Base-by-base conservation (phyloP, 2,797 vertebrate genomes). In the Galagoides demidoff region DNA sequence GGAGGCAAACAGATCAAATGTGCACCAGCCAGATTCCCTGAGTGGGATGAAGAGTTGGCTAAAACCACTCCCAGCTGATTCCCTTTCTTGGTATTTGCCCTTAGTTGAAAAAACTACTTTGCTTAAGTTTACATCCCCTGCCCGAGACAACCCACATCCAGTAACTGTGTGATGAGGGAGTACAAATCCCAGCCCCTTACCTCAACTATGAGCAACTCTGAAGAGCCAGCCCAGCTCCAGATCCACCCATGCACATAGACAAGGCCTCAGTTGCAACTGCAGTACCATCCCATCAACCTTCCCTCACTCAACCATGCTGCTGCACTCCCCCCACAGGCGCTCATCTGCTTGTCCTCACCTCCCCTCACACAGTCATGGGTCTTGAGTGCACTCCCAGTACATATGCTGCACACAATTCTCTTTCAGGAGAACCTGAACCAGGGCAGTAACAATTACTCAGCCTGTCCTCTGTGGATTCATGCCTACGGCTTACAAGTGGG, bases 141-240 rank as follows among this genome's bases (percentile, higher is more conserved):
- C 7, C 8, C 61, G 37, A 10, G 23, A 68, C 13, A 59, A 49
- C 6, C 12, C 10, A 74, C 4, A 57, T 37, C 7, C 12, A 77
- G 7, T 52, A 31, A n/a, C 23, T 82, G 6, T 10, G 25, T 39
- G 34, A 34, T n/a, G 39, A 10, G 10, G 7, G 22, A 34, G 23
- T 14, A 81, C 43, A 93, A 68, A 89, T 61, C 55, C 63, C 59
- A 14, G 66, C 27, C 59, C 45, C 34, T 71, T 92, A 61, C n/a
- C 27, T 95, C 34, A 39, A 0, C 13, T 57, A 11, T 0, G 68
- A n/a, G 39, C 20, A 71, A 64, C 57, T 88, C 27, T 37, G 57
- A 93, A 63, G 20, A 12, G 3, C n/a, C 59, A 78, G 22, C 19
- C 5, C 9, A 57, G 29, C 19, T 57, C 34, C 37, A 88, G 55